phyloP scores from a whole-genome alignment of 2,888 invertebrate genomes.

The Clusia tigrina region DNA sequence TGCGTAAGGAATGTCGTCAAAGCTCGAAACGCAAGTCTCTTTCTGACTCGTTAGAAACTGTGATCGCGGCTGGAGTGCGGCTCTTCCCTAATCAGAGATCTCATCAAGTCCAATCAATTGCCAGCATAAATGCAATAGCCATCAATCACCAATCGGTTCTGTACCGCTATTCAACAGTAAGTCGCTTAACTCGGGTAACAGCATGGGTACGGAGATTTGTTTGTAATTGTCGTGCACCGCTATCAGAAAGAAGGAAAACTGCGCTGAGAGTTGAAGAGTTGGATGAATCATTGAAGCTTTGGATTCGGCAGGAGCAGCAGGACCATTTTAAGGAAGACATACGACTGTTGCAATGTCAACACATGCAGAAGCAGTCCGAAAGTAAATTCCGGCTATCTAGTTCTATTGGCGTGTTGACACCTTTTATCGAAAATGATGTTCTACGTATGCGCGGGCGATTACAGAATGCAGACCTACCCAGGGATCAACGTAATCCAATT shows the following conservation, averaged over 20 bases:
- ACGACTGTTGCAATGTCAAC: background rate
- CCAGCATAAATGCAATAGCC: conserved; percentile 16
- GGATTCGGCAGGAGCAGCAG: conserved; percentile 8
- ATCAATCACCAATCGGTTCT: conserved; percentile 8
- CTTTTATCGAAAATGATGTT: conserved; percentile 6
- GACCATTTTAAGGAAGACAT: conserved; percentile 8
- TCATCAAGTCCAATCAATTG: conserved; percentile 9
- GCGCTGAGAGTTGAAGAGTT: conserved; percentile 1
- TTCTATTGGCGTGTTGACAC: background rate
- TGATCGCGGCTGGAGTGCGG: background rate
- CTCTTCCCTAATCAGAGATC: conserved; percentile 7
- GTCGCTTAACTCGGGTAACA: conserved; percentile 13
- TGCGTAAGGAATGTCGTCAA: no score
- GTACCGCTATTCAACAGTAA: conserved; percentile 18
- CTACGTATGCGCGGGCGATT: conserved; percentile 12
- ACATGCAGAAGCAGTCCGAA: background rate
- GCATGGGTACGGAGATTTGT: conserved; percentile 16
- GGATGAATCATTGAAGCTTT: conserved; percentile 2
- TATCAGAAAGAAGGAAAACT: conserved; percentile 9
- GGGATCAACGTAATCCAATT: background rate
- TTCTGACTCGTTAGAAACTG: no score
- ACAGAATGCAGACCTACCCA: background rate
- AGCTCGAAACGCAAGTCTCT: no score
- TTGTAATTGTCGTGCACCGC: conserved; percentile 6
- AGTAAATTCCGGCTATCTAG: background rate